Evolutionary conservation across 2,797 vertebrate genomes (phyloP).

Genomic region (Anguilla marmorata): DNA sequence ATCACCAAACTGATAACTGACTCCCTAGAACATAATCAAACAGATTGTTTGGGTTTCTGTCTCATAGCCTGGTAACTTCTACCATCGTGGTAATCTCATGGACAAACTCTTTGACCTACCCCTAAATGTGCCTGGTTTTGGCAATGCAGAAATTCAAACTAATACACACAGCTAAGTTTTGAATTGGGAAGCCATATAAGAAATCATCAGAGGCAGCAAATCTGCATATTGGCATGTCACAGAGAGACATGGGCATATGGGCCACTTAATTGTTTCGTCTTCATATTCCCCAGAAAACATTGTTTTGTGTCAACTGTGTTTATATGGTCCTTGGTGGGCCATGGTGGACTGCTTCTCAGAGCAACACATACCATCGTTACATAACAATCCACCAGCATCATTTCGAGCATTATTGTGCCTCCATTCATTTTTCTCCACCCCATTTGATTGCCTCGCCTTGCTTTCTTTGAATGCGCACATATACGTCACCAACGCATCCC

Average conservation of each 20-base stretch:
- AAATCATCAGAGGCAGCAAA: not conserved
- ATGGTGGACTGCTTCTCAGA: slow-evolving; percentile 9
- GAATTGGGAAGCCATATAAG: not conserved
- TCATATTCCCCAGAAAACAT: not conserved
- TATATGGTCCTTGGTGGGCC: slow-evolving; percentile 19
- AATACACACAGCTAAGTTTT: not conserved
- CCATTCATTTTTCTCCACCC: slow-evolving; percentile 43
- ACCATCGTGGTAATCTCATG: not conserved
- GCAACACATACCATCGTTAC: slow-evolving; percentile 17
- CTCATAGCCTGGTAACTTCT: not conserved
- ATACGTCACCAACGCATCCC: not conserved
- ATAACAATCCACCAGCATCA: slow-evolving; percentile 5
- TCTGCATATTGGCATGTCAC: not conserved
- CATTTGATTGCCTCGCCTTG: slow-evolving; percentile 50
- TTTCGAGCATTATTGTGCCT: slow-evolving; percentile 32
- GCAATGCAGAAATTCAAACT: not conserved
- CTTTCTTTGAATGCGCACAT: slow-evolving; percentile 17
- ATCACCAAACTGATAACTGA: not conserved
- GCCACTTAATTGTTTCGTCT: not conserved
- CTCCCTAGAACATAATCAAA: not conserved
- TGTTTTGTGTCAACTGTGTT: not conserved
- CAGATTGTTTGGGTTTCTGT: not conserved
- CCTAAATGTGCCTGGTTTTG: not conserved
- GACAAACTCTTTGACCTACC: not conserved
- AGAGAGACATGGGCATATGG: not conserved